Base-by-base conservation (phyloP, 2,797 vertebrate species). In the Miichthys miiuy region DNA sequence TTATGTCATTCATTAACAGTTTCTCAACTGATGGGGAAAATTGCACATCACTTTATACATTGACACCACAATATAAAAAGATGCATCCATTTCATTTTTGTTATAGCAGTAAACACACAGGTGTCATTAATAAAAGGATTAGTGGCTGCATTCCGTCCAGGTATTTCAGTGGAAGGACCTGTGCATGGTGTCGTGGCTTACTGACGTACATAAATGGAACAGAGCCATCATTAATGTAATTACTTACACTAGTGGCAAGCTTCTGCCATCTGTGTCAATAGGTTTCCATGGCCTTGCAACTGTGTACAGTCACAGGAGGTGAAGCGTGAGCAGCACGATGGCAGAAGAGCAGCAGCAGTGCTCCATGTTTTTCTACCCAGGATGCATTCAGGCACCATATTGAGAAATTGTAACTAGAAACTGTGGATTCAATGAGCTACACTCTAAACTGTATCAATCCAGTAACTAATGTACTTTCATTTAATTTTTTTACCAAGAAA, bases 161-260 rank as follows among this genome's bases (percentile, higher is more conserved):
- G 6, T 42, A 11, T 16, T 51, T 30, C 25, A 30, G 27, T 10
- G 5, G 52, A 21, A 44, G 54, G 23, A 51, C 25, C 18, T 38
- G 2, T 11, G 7, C 34, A 46, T 25, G 3, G 20, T 42, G 30
- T 57, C 18, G n/a, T 11, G 21, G 4, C 21, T 44, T 13, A 38
- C 44, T 70, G 34, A 65, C 14, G 1, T 14, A 21, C 17, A n/a
- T 11, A 6, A 44, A 65, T 51, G 25, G 46, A 25, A 12, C 68
- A 50, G 44, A 66, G 63, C 61, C 51, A 34, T 20, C 3, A 3
- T 41, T 74, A 21, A 50, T 68, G 64, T 38, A 38, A 63, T 56
- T 30, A 63, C 50, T 42, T 50, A 10, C 56, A 20, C 18, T 13
- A 18, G 14, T 17, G 64, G 42, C 12, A 20, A 56, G 10, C n/a